Conservation (phyloP, 2,113 vertebrate genomes). For the Embiotoca jacksoni region DNA sequence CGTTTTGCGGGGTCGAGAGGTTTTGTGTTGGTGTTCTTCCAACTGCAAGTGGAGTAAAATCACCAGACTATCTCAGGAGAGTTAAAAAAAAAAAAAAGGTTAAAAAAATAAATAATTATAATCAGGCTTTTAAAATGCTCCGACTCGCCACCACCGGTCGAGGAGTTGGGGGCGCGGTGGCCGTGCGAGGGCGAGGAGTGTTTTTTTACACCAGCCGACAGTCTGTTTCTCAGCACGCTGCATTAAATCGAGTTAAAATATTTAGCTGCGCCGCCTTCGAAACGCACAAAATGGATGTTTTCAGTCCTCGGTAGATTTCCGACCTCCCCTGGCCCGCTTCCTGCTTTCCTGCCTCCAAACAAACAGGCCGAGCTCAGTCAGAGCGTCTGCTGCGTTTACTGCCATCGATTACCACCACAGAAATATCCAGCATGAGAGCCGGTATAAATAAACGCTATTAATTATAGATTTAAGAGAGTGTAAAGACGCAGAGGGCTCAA, state of each 20-base stretch:
- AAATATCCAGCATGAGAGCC: not conserved
- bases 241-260: conserved; percentile 58
- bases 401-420: conserved; percentile 24
- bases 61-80: too few relatives aligned
- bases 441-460: not conserved
- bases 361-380: conserved; percentile 18
- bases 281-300: conserved; percentile 51
- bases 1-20: too few relatives aligned
- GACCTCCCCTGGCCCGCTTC: conserved; percentile 28
- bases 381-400: conserved; percentile 29
- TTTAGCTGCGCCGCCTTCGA: conserved; percentile 40
- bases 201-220: conserved; percentile 24
- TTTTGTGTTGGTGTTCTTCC: too few relatives aligned
- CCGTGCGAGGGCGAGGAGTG: not conserved
- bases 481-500: not conserved
- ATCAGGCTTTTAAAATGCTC: conserved; percentile 13
- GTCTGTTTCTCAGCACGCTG: conserved; percentile 49
- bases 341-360: conserved; percentile 19
- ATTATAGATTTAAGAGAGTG: conserved; percentile 4
- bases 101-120: too few relatives aligned
- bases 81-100: too few relatives aligned
- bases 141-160: not conserved
- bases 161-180: too few relatives aligned
- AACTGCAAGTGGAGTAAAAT: too few relatives aligned
- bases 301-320: conserved; percentile 29